Evolutionary conservation across 1,140 invertebrate species (phyloP).

Genomic region (Pseudomyrmex concolor): DNA sequence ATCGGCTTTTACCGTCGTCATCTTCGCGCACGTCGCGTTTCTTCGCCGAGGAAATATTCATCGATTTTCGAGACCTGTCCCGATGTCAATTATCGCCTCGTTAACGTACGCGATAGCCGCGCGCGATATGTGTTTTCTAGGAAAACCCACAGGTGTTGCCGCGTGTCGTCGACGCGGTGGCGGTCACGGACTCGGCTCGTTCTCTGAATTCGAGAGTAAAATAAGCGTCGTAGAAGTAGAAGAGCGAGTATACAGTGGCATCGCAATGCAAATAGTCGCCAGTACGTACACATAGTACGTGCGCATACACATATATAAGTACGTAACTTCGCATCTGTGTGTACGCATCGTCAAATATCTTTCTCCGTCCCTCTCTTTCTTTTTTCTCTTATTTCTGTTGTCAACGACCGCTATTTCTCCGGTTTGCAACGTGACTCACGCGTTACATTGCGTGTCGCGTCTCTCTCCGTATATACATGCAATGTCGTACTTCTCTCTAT

Average conservation of each 20-base stretch:
- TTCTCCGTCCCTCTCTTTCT: background rate
- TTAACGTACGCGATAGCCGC: conserved; percentile 48
- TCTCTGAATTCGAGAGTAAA: conserved; percentile 70
- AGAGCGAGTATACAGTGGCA: conserved; percentile 60
- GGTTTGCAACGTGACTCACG: conserved; percentile 53
- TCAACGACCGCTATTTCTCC: conserved; percentile 19
- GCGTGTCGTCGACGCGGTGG: conserved; percentile 10
- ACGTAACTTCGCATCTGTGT: conserved; percentile 43
- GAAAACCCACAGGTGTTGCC: conserved; percentile 50
- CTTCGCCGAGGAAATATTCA: conserved; percentile 33
- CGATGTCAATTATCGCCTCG: conserved; percentile 66
- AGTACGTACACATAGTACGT: conserved; percentile 25
- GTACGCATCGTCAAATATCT: conserved; percentile 40
- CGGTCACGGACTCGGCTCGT: conserved; percentile 21
- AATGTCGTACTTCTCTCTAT: conserved; percentile 50
- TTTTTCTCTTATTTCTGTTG: conserved; percentile 7
- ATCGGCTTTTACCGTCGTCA: background rate
- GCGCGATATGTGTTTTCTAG: conserved; percentile 58
- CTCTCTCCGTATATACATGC: background rate
- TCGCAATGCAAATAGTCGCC: conserved; percentile 68
- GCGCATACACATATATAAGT: background rate
- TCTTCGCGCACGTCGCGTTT: background rate
- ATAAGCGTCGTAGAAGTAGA: conserved; percentile 58
- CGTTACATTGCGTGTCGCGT: conserved; percentile 10
- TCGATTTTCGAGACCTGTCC: conserved; percentile 36